Conservation (phyloP, 2,113 vertebrate species). For the Oenanthe oenanthe region DNA sequence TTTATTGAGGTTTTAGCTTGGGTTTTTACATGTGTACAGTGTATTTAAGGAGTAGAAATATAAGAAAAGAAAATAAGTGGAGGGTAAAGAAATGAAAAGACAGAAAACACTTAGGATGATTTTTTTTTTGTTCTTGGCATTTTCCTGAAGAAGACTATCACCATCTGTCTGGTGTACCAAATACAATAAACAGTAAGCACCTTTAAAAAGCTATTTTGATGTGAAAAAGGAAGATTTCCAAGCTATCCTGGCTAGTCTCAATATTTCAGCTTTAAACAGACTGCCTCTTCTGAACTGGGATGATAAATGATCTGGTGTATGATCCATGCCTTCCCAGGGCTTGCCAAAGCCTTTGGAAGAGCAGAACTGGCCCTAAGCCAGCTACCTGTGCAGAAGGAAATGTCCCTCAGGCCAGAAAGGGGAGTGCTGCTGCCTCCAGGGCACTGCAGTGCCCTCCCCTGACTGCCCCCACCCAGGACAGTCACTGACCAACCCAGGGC, state of each 20-base stretch:
- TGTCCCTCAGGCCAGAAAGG: rapidly evolving
- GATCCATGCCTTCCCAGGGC: not conserved
- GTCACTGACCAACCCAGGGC: not conserved
- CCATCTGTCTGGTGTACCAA: not conserved
- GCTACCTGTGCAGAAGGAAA: rapidly evolving
- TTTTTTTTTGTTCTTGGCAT: not conserved
- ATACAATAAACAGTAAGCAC: not conserved
- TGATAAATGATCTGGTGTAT: not conserved
- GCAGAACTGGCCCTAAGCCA: not conserved
- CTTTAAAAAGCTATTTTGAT: not conserved
- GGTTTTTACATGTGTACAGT: conserved; percentile 71
- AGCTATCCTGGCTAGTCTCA: not conserved
- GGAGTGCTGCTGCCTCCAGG: not conserved
- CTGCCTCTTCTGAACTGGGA: not conserved
- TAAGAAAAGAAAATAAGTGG: conserved; percentile 40
- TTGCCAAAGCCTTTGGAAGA: not conserved
- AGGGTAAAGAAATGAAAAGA: conserved; percentile 13
- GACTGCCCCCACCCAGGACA: not conserved
- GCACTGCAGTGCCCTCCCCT: not conserved
- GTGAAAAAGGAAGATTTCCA: not conserved
- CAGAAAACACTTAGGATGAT: not conserved
- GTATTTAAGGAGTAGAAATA: conserved; percentile 36
- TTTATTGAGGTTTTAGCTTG: conserved; percentile 72
- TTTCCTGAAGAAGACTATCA: conserved; percentile 25
- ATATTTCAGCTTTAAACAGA: not conserved